phyloP scores from a whole-genome alignment of 2,797 vertebrate genomes.

The Mastacembelus armatus region DNA sequence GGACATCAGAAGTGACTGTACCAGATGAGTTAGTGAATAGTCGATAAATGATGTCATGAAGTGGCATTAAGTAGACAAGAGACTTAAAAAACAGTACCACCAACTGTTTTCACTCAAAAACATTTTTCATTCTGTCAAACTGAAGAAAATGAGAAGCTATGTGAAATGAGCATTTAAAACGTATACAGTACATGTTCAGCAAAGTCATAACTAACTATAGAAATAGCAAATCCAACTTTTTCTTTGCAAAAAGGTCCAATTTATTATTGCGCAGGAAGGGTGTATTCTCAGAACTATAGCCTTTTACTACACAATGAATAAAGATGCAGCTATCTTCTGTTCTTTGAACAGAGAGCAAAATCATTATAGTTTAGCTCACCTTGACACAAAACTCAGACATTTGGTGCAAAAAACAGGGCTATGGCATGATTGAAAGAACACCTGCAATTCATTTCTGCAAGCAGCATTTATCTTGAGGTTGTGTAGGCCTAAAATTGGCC shows the following conservation, averaged over 20 bases:
- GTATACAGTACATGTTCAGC: neutral
- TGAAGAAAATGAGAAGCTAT: neutral
- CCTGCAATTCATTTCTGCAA: constrained; percentile 63
- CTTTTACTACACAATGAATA: neutral
- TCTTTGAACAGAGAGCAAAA: constrained; percentile 45
- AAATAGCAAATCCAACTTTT: neutral
- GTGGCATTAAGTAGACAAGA: neutral
- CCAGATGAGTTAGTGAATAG: constrained; percentile 1
- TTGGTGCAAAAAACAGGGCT: constrained; percentile 49
- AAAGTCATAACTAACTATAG: neutral
- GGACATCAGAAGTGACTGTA: neutral
- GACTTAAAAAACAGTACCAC: neutral
- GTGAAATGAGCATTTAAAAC: neutral
- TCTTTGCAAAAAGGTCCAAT: neutral
- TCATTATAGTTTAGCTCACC: constrained; percentile 18
- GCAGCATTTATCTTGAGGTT: constrained; percentile 67
- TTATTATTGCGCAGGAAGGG: neutral
- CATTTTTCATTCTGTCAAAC: neutral
- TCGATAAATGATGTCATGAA: constrained; percentile 18
- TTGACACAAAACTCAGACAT: constrained; percentile 48
- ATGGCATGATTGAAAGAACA: constrained; percentile 69
- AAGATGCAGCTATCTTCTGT: constrained; percentile 35
- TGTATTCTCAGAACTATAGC: constrained; percentile 4
- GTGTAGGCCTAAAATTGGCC: constrained; percentile 46
- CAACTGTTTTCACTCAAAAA: neutral